phyloP scores from a whole-genome alignment of 2,888 invertebrate species.

The Agrotis clavis region DNA sequence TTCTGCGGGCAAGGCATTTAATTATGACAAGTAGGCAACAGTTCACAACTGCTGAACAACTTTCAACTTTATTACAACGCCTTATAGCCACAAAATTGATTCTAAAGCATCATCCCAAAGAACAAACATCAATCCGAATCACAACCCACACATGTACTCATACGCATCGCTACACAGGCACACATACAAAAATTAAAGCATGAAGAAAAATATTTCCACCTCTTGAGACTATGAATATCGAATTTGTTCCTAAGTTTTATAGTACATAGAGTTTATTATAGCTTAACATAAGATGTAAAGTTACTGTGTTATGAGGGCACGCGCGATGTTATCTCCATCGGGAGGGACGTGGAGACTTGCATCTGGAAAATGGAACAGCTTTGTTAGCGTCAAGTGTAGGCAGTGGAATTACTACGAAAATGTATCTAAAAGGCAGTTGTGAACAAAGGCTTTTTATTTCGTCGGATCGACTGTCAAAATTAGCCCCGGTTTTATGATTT shows the following conservation, averaged over 20 bases:
- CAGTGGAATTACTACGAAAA: background rate
- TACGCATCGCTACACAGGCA: slow-evolving; percentile 64
- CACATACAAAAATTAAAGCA: slow-evolving; percentile 88
- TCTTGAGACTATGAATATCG: slow-evolving; percentile 84
- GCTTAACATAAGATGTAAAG: slow-evolving; percentile 79
- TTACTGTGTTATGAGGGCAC: slow-evolving; percentile 87
- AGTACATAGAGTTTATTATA: slow-evolving; percentile 81
- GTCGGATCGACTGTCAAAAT: too few species aligned
- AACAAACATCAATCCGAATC: slow-evolving; percentile 60
- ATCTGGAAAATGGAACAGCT: slow-evolving; percentile 66
- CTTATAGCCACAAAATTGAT: slow-evolving; percentile 42
- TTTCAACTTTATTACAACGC: background rate
- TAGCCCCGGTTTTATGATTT: too few species aligned
- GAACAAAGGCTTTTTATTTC: background rate
- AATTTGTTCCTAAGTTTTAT: slow-evolving; percentile 89
- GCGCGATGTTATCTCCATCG: slow-evolving; percentile 83
- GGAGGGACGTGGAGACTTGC: slow-evolving; percentile 78
- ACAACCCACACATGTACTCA: slow-evolving; percentile 62
- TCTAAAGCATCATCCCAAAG: slow-evolving; percentile 26
- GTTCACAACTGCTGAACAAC: background rate
- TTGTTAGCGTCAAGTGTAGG: background rate
- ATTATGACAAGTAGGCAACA: background rate
- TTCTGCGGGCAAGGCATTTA: background rate
- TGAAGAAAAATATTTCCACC: slow-evolving; percentile 84
- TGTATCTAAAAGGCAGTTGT: background rate